Conservation (phyloP, 2,888 invertebrate genomes). For the Apotomis betuletana region DNA sequence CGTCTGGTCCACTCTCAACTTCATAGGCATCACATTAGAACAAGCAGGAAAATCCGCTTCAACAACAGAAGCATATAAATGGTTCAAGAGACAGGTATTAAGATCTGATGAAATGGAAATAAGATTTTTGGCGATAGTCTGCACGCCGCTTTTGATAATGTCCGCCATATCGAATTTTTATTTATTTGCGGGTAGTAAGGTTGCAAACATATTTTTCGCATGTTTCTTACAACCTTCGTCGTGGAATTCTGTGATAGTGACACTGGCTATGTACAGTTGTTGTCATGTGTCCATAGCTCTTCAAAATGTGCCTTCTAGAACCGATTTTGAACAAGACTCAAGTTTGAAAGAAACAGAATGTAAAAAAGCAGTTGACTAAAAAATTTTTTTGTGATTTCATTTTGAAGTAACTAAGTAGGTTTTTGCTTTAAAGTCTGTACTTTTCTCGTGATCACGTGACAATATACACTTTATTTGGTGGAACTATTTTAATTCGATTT, state of each 20-base stretch:
- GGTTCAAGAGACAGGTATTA: constrained; percentile 68
- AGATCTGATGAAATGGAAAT: constrained; percentile 75
- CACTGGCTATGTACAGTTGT: constrained; percentile 69
- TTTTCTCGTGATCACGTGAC: too few relatives aligned
- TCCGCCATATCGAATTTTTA: constrained; percentile 94
- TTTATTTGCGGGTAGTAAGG: constrained; percentile 90
- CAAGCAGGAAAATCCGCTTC: constrained; percentile 81
- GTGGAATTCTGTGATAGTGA: constrained; percentile 62
- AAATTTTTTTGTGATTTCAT: not conserved
- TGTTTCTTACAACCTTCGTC: constrained; percentile 77
- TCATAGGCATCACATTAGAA: constrained; percentile 90
- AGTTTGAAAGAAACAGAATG: constrained; percentile 6
- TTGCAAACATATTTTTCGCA: constrained; percentile 88
- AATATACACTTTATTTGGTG: too few relatives aligned
- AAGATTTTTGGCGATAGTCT: constrained; percentile 87
- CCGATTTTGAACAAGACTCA: constrained; percentile 47
- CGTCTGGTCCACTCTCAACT: constrained; percentile 95
- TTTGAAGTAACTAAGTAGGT: too few relatives aligned
- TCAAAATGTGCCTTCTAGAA: constrained; percentile 68
- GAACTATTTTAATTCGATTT: too few relatives aligned
- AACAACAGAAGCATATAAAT: constrained; percentile 70
- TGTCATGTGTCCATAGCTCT: constrained; percentile 78
- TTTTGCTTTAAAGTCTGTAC: too few relatives aligned
- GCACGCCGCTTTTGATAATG: constrained; percentile 89
- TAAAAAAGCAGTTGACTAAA: not conserved